A percentile compares a stretch with the other conserved stretches of the same genome.
Evolutionary conservation across 1,140 invertebrate species (phyloP).

Genomic region (Neuroterus valhalla): DNA sequence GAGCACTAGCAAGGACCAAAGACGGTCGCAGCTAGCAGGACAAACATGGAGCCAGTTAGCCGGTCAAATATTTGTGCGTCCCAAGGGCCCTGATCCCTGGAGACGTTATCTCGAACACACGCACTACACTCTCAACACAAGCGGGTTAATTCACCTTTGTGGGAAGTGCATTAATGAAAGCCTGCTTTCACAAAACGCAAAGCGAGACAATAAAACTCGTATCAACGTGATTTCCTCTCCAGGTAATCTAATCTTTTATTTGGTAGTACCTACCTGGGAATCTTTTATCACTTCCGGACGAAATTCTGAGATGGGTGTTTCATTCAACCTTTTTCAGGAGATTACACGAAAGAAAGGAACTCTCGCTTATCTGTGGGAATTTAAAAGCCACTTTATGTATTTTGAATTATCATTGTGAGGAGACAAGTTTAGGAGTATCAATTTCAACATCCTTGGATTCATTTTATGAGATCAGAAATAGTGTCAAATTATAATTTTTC

Average conservation of each 20-base stretch:
- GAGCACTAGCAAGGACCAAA: conserved; percentile 28
- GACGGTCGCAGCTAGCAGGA: conserved; percentile 56
- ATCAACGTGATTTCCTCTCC: conserved; percentile 38
- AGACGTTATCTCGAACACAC: conserved; percentile 62
- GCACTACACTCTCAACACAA: conserved; percentile 50
- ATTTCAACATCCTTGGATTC: too few relatives aligned
- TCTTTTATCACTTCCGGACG: conserved; percentile 2
- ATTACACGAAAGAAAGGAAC: background rate
- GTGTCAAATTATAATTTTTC: too few relatives aligned
- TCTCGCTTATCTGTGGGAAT: background rate
- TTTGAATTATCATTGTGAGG: too few relatives aligned
- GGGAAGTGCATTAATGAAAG: conserved; percentile 56
- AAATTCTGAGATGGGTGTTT: background rate
- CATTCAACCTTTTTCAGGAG: background rate
- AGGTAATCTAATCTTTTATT: conserved; percentile 36
- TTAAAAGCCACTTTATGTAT: too few relatives aligned
- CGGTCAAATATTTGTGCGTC: conserved; percentile 71
- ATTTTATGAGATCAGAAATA: too few relatives aligned
- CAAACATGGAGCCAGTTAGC: conserved; percentile 68
- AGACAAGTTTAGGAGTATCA: too few relatives aligned
- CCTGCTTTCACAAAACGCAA: conserved; percentile 35
- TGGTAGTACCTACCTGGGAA: conserved; percentile 25
- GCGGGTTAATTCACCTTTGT: conserved; percentile 64
- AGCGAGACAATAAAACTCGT: conserved; percentile 62
- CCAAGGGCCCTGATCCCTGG: conserved; percentile 37